Base-by-base conservation (phyloP, 2,888 invertebrate species). In the Galeopsomyia nigrocyanea region DNA sequence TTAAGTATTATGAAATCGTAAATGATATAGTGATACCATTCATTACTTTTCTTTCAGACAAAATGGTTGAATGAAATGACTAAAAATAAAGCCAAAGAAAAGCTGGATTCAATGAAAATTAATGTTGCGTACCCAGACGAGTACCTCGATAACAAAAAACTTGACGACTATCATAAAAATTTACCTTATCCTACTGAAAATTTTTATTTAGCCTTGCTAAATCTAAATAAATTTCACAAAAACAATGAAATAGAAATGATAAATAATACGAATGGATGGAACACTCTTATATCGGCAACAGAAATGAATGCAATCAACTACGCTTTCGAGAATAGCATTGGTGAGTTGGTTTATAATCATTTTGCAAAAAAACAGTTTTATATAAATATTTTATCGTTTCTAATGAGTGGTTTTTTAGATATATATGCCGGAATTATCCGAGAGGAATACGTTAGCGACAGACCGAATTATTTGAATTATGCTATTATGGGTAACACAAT, bases 401-500 rank as follows among this genome's bases (percentile, higher is more conserved):
- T 2, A 7, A 1, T 22, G 31, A 51, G 10, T 21, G 6, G 5
- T 31, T 17, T 64, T 14, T 53, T 50, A 39, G 21, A 2, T 55
- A 55, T 10, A 1, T 6, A 19, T 7, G 6, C 19, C 19, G 3
- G 13, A 55, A 1, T 55, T 17, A 55, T 1, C 55, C 1, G 21
- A 21, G 19, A 55, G 13, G 2, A 9, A 6, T 55, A 50, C 14
- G 9, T 3, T 6, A 50, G 17, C 16, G 7, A 5, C 3, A 50
- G n/a, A n/a, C n/a, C n/a, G n/a, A n/a, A n/a, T n/a, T 97, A 95
- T 86, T 94, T 96, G 93, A 96, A 96, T 86, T 96, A 94, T 80
- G 96, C 95, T 26, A 94, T 94, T 3, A 96, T 96, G 77, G 96
- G 96, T 1, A 95, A 94, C 81, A 94, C 96, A 3, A 95, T 96